Evolutionary conservation across 2,888 invertebrate species (phyloP).

Genomic region (Ypsolopha scabrella): DNA sequence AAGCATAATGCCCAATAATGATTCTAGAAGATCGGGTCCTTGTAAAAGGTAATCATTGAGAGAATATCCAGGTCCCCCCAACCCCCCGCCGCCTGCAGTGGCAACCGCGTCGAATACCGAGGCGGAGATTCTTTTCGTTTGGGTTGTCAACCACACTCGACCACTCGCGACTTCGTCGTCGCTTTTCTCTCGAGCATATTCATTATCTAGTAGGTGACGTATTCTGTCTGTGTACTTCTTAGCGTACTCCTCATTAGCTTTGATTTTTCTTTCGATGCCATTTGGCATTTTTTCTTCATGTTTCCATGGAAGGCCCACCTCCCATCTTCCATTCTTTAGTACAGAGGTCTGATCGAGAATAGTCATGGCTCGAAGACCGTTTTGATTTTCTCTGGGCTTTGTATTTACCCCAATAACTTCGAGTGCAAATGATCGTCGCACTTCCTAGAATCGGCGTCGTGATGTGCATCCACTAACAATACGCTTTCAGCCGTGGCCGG

Average conservation of each 20-base stretch:
- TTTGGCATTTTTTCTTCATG: slow-evolving; percentile 14
- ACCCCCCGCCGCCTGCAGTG: slow-evolving; percentile 13
- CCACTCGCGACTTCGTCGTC: not conserved
- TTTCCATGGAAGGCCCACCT: slow-evolving; percentile 4
- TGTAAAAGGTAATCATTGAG: slow-evolving; percentile 22
- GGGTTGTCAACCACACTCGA: slow-evolving; percentile 5
- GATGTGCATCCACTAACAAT: not conserved
- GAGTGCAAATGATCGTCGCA: slow-evolving; percentile 5
- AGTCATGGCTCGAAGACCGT: slow-evolving; percentile 1
- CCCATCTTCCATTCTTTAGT: no score
- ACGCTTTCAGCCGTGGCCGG: not conserved
- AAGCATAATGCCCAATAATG: slow-evolving; percentile 23
- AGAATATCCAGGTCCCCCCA: no score
- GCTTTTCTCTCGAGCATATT: slow-evolving; percentile 1
- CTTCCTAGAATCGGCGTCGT: slow-evolving; percentile 3
- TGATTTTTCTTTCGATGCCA: slow-evolving; percentile 15
- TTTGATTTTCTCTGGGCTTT: slow-evolving; percentile 9
- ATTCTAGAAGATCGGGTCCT: slow-evolving; percentile 24
- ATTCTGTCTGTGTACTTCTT: slow-evolving; percentile 2
- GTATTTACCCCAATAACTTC: slow-evolving; percentile 8
- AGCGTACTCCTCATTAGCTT: not conserved
- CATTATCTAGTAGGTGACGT: slow-evolving; percentile 2
- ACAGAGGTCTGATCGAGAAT: not conserved
- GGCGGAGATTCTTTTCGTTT: no score
- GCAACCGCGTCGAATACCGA: slow-evolving; percentile 28